Evolutionary conservation across 2,113 vertebrate species (phyloP), one percentile per base, ranked within the genome.

Genomic region (Lanius collurio): DNA sequence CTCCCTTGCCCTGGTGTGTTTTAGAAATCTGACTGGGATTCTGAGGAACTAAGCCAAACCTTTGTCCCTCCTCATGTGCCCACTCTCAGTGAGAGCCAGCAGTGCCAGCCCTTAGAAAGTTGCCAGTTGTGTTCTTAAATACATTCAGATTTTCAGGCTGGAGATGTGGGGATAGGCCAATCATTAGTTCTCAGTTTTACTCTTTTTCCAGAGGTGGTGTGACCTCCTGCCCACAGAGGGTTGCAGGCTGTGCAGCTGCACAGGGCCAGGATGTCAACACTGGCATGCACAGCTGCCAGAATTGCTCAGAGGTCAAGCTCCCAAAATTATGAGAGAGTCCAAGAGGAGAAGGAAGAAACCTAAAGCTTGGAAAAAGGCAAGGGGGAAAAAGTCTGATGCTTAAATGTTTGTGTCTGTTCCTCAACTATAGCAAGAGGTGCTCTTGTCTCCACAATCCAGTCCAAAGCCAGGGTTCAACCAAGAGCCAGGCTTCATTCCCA

Each of bases 261-360:
- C 63, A 2, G 55, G 68, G 68, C 73, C 9, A 14, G 52, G 94
- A 84, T 86, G 88, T 88, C 93, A 81, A 24, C 57, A 23, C 2
- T 90, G 92, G 83, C 93, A 84, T 13, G 8, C 37, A 22, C 31
- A 23, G 75, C 90, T 91, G 94, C 93, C 94, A 96, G 19, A 93
- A 93, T 87, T 89, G 85, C 93, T 95, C 88, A 60, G 31, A 88
- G 94, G 85, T 92, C 89, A 90, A 82, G 84, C 87, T 95, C 90
- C 68, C 5, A 1, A 57, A 88, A 64, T 53, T 9, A 62, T 0
- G 1, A 49, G 11, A 30, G 21, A 71, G 33, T 57, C 81, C 89
- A 87, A 76, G 56, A 50, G 27, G 37, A 79, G 75, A 73, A 90
- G 75, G 79, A 63, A 93, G 93, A 79, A 56, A 75, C 28, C n/a